phyloP scores from a whole-genome alignment of 1,140 invertebrate species.

The Drosophila melanica region DNA sequence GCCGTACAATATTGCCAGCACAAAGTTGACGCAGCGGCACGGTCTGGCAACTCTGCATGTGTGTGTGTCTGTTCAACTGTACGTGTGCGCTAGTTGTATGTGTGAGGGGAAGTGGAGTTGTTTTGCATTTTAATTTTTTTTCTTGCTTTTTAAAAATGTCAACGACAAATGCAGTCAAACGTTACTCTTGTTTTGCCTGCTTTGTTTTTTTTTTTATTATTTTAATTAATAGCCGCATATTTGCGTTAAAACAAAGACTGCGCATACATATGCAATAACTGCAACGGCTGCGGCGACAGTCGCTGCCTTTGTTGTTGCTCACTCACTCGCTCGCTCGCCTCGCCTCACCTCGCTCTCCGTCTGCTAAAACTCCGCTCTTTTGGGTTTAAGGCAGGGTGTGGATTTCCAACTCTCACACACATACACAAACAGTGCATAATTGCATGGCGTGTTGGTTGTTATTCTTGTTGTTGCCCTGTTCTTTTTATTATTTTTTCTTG shows the following conservation, averaged over 20 bases:
- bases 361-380: constrained; percentile 44
- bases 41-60: constrained; percentile 65
- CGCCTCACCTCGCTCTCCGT: constrained; percentile 33
- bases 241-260: constrained; percentile 71
- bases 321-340: constrained; percentile 55
- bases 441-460: constrained; percentile 57
- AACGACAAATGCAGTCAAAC: constrained; percentile 55
- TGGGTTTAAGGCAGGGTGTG: constrained; percentile 63
- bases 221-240: constrained; percentile 83
- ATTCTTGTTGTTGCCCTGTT: constrained; percentile 22
- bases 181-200: constrained; percentile 38
- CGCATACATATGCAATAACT: constrained; percentile 43
- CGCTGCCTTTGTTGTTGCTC: constrained; percentile 72
- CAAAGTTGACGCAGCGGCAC: constrained; percentile 35
- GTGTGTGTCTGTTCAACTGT: constrained; percentile 52
- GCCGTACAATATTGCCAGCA: constrained; percentile 48
- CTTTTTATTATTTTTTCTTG: constrained; percentile 23
- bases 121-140: constrained; percentile 44
- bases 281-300: constrained; percentile 37
- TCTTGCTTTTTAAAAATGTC: constrained; percentile 36
- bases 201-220: constrained; percentile 60
- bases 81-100: constrained; percentile 36
- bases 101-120: constrained; percentile 67
- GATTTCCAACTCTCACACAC: constrained; percentile 57
- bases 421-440: constrained; percentile 70